Base-by-base conservation (phyloP, 2,797 vertebrate species). In the Hydrocynus forskahlii region DNA sequence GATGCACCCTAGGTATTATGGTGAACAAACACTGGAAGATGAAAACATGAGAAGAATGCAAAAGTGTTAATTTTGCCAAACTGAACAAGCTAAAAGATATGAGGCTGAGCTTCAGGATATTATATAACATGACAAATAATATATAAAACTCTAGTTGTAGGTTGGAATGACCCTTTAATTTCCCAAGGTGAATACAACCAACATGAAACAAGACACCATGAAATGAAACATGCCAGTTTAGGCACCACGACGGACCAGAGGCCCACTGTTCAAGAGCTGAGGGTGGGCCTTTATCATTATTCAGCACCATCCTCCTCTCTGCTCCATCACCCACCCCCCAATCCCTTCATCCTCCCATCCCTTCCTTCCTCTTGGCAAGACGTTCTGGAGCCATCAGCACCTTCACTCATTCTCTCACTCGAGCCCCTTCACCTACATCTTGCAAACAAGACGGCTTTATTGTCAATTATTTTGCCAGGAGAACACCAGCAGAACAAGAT, bases 201-300 rank as follows among this genome's bases (percentile, higher is more conserved):
- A 4, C 3, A 2, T 13, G 3, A 52, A 52, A 52, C 12, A 52
- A 52, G 48, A 52, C 3, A 12, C 48, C 13, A 14, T 3, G 13
- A 14, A 52, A 52, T 52, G 13, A 52, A 52, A 52, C 12, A 50
- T 25, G 21, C 2, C 60, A 16, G n/a, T 4, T 54, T 3, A 19
- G 17, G 2, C n/a, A 21, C 50, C 50, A 35, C 38, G 52, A 35
- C n/a, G 16, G 5, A 72, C 16, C 17, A 55, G 7, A 55, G 57
- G 50, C 70, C 48, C 16, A 50, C 35, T 50, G 48, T 25, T 29
- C 10, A 17, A 0, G 1, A 19, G 35, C 63, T 66, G 69, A 52
- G 7, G 69, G 60, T 88, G 88, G 87, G 88, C 89, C 90, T 90
- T 92, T 90, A 93, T 94, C 88, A 91, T 89, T 91, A 92, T 93